Evolutionary conservation across 2,797 vertebrate genomes (phyloP).

Genomic region (Syngnathus rostellatus): DNA sequence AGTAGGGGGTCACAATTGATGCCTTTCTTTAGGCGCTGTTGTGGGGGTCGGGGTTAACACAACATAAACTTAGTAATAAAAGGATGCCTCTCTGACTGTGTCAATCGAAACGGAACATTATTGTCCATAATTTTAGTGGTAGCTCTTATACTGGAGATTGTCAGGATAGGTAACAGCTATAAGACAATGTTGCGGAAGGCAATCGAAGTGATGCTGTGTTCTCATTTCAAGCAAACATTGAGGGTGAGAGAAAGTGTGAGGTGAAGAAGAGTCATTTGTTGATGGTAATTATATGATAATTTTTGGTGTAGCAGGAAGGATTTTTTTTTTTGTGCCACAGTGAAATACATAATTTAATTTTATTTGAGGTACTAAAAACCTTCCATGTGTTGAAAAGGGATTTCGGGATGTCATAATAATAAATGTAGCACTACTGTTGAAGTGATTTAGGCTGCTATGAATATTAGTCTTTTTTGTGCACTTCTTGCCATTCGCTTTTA

Average conservation of each 20-base stretch:
- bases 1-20: too few relatives aligned
- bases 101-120: neutral
- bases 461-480: neutral
- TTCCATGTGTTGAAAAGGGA: neutral
- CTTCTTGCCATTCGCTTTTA: conserved; percentile 1
- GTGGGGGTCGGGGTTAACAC: too few relatives aligned
- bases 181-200: neutral
- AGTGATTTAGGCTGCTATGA: neutral
- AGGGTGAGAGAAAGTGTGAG: conserved; percentile 20
- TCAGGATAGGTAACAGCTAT: conserved; percentile 23
- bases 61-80: neutral
- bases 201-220: conserved; percentile 17
- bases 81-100: neutral
- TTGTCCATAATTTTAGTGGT: neutral
- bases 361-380: neutral
- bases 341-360: neutral
- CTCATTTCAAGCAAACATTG: conserved; percentile 18
- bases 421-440: neutral
- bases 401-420: neutral
- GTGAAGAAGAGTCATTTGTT: conserved; percentile 12
- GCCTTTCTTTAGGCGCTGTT: too few relatives aligned
- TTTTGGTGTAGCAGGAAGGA: neutral
- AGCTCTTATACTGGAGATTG: conserved; percentile 1
- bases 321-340: neutral
- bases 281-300: conserved; percentile 31